Percentiles rank a stretch among this genome's conserved stretches.
Conservation (phyloP, 1,140 invertebrate genomes). For the Aradophagus sp. region DNA sequence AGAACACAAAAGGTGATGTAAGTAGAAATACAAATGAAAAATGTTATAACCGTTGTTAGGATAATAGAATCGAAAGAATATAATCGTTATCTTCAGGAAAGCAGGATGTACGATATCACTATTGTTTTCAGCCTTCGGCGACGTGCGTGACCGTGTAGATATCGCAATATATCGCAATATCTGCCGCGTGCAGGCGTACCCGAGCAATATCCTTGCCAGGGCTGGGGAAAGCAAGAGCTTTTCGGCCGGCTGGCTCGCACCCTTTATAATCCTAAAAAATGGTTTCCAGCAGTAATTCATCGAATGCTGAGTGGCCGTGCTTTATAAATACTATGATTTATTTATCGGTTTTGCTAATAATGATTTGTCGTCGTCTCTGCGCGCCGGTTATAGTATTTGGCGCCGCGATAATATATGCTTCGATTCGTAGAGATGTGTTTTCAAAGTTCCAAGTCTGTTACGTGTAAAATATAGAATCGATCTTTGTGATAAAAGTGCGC, state of each 20-base stretch:
- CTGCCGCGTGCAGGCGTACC: slow-evolving; percentile 49
- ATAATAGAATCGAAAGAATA: slow-evolving; percentile 30
- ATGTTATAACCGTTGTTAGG: slow-evolving; percentile 25
- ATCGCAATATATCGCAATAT: slow-evolving; percentile 57
- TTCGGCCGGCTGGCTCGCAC: slow-evolving; percentile 44
- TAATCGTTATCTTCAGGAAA: slow-evolving; percentile 41
- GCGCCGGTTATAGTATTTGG: slow-evolving; percentile 40
- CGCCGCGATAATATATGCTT: slow-evolving; percentile 27
- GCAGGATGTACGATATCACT: slow-evolving; percentile 38
- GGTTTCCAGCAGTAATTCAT: slow-evolving; percentile 59
- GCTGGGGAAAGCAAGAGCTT: slow-evolving; percentile 44
- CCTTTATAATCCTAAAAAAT: slow-evolving; percentile 64
- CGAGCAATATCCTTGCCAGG: slow-evolving; percentile 46
- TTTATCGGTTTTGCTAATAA: slow-evolving; percentile 60
- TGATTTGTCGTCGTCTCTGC: slow-evolving; percentile 52
- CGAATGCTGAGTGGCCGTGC: slow-evolving; percentile 44
- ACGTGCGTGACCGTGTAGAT: slow-evolving; percentile 47
- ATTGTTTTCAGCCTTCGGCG: slow-evolving; percentile 47
- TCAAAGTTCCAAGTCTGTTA: slow-evolving; percentile 6
- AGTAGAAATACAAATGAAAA: slow-evolving; percentile 11
- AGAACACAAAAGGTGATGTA: slow-evolving; percentile 2
- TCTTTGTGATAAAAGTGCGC: slow-evolving; percentile 24
- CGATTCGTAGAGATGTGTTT: slow-evolving; percentile 16
- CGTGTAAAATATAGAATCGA: slow-evolving; percentile 29
- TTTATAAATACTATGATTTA: slow-evolving; percentile 64